Evolutionary conservation across 2,797 vertebrate genomes (phyloP), one percentile per base, ranked within the genome.

Genomic region (Mus minutoides): DNA sequence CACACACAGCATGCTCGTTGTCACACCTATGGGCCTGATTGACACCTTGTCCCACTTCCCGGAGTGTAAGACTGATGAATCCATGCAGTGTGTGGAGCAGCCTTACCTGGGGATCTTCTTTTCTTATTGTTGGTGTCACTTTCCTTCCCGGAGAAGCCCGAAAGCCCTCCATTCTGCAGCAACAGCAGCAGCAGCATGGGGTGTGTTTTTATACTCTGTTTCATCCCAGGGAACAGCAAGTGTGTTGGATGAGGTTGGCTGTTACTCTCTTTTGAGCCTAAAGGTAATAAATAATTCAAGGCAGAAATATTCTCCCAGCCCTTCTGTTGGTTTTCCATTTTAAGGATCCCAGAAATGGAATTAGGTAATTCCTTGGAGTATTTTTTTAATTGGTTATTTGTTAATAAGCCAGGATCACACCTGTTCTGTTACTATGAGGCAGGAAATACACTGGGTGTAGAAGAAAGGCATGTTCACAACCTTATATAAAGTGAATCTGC

Each of bases 1-100:
- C 0, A 6, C 24, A n/a, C 24, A n/a, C 5, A 7, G 3, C 37
- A 34, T 29, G 46, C 6, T 1, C n/a, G 24, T 64, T 17, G 4
- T 76, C 13, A 56, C 22, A 19, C n/a, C 52, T 2, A 0, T 11
- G 16, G 64, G 22, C 29, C 24, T 13, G 19, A 60, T 11, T 34
- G 78, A 26, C 37, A 4, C 5, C n/a, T 77, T 73, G 14, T 13
- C 34, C 62, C 34, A 2, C 24, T 17, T 17, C 1, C 54, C 26
- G 49, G 78, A 54, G 31, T 80, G 31, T 5, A 7, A 52, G 34
- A 24, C 22, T 26, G 1, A 6, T 62, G 54, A 46, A 43, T 7
- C 10, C 31, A 3, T 16, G 26, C 6, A 2, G 60, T 16, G 58
- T 46, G 4, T 19, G 73, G 34, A 62, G 82, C 43, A 34, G 40